Base-by-base conservation (phyloP, 2,797 vertebrate genomes). In the Leptodactylus fallax region DNA sequence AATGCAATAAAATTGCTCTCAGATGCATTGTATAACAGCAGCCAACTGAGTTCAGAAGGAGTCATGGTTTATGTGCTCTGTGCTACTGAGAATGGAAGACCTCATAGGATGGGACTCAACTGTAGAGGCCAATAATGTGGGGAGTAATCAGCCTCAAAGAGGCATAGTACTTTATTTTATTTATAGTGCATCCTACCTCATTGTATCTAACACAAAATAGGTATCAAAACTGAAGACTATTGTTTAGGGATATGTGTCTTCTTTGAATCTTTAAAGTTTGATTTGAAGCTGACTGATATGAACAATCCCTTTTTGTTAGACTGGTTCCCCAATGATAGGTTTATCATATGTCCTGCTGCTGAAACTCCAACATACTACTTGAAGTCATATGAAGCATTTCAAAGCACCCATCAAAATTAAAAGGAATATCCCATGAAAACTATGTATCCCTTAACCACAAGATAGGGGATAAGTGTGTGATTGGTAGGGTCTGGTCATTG, bases 1-100 rank as follows among this genome's bases (percentile, higher is more conserved):
- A 81, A 49, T 72, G 55, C 85, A 81, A 87, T 87, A 81, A 87
- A 86, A 60, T 11, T n/a, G 69, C 83, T 85, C 83, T 76, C 83
- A 21, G 71, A 61, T 51, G 58, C 11, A 23, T 55, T 81, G 63
- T 80, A 80, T 84, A 84, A 72, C 51, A 69, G 27, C 51, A 79
- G 49, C 25, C 79, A 77, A 53, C 76, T 65, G 58, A 51, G 61
- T 45, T 51, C 83, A 79, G 51, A 51, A 53, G 56, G 83, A 25
- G n/a, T 53, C 49, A 85, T 61, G 11, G n/a, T 85, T 77, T 85
- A 85, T 85, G 16, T 19, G 58, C 72, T 27, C 77, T 23, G 17
- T 11, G 61, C 23, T 12, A 12, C n/a, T 51, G 25, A 61, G 16
- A 21, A 82, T n/a, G 19, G 79, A 55, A 84, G 83, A 61, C 55